Conservation (phyloP, 2,888 invertebrate species). For the Atethmia centrago region DNA sequence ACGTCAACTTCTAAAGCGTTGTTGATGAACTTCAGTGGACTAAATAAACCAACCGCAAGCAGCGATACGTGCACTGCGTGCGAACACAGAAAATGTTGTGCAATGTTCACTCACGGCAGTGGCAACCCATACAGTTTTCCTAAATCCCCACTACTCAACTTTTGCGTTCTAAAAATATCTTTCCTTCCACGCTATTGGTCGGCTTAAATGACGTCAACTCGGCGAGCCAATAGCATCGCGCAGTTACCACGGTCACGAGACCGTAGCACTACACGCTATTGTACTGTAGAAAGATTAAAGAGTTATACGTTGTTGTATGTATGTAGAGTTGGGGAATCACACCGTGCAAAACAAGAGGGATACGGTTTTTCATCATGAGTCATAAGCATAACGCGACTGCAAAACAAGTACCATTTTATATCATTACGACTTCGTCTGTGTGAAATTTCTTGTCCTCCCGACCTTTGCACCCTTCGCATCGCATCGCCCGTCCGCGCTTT, state of each 20-base stretch:
- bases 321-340: conserved; percentile 75
- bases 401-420: conserved; percentile 36
- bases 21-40: conserved; percentile 50
- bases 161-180: conserved; percentile 87
- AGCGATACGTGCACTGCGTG: conserved; percentile 74
- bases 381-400: conserved; percentile 64
- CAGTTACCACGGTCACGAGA: conserved; percentile 82
- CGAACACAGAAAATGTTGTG: conserved; percentile 85
- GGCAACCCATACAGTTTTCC: conserved; percentile 80
- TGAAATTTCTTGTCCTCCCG: too few relatives aligned
- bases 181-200: conserved; percentile 76
- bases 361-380: conserved; percentile 69
- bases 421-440: neutral
- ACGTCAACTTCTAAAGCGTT: conserved; percentile 41
- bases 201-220: conserved; percentile 81
- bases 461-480: too few relatives aligned
- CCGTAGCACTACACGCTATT: conserved; percentile 68
- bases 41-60: conserved; percentile 46
- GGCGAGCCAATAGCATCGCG: conserved; percentile 76
- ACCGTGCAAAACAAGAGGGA: conserved; percentile 67
- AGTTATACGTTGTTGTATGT: conserved; percentile 25
- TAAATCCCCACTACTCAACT: conserved; percentile 81
- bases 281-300: conserved; percentile 49
- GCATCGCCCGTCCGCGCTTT: too few relatives aligned
- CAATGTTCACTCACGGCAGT: conserved; percentile 78